phyloP scores from a whole-genome alignment of 2,888 invertebrate genomes.

The Eupithecia subfuscata region DNA sequence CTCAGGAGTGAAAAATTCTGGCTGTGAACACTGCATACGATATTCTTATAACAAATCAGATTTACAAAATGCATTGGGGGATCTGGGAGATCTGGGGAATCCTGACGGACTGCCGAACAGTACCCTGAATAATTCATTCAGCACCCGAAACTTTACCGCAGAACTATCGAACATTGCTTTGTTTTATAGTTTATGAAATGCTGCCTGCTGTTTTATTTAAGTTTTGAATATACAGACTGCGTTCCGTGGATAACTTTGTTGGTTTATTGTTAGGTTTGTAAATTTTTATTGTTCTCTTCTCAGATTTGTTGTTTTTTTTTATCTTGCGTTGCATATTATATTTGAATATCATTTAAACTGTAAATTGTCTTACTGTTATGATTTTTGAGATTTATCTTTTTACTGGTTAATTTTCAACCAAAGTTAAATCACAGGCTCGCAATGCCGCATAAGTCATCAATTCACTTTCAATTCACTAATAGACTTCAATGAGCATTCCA shows the following conservation, averaged over 20 bases:
- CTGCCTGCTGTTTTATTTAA: constrained; percentile 52
- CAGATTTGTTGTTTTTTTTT: not conserved
- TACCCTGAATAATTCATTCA: constrained; percentile 80
- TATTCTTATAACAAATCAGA: constrained; percentile 70
- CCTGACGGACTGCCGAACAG: constrained; percentile 81
- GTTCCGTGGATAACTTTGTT: constrained; percentile 3
- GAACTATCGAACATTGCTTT: constrained; percentile 73
- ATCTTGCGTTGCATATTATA: not conserved
- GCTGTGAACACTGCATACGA: constrained; percentile 67
- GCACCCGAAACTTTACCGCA: constrained; percentile 67
- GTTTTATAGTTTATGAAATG: constrained; percentile 75
- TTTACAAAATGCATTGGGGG: constrained; percentile 77
- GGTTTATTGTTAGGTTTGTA: not conserved
- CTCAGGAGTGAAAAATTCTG: constrained; percentile 66
- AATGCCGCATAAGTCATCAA: constrained; percentile 20
- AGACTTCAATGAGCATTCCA: constrained; percentile 70
- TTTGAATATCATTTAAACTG: not conserved
- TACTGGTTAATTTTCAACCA: not conserved
- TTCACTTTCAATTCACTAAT: constrained; percentile 65
- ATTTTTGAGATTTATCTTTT: not conserved
- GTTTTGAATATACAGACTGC: constrained; percentile 45
- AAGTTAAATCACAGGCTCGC: constrained; percentile 9
- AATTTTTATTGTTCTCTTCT: not conserved
- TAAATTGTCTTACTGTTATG: too few relatives aligned
- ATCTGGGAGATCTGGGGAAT: constrained; percentile 43